Base-by-base conservation (phyloP, 2,797 vertebrate species). In the Muraenolepis orangiensis region DNA sequence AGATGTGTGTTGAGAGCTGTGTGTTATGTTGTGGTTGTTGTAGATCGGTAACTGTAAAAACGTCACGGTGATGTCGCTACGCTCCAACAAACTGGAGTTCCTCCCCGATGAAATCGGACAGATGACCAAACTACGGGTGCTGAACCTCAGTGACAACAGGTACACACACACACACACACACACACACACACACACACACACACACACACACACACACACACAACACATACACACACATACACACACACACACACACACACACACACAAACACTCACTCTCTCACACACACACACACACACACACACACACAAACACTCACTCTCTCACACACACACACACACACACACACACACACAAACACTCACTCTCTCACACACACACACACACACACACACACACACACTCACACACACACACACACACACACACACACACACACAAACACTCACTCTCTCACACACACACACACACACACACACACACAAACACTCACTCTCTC, bases 31-130 rank as follows among this genome's bases (percentile, higher is more conserved):
- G 80, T 70, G n/a, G n/a, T n/a, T 76, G 83, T 87, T 79, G 0
- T 82, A 99, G 98, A 98, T 99, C n/a, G 98, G 98, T 77, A 99
- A 96, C 91, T 99, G 98, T 89, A 97, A 94, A 87, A 98, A 98
- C 0, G 95, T 99, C 76, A 99, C 97, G 0, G 98, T 99, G 71
- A 99, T 99, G 98, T 99, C 98, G 61, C 93, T 99, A 76, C 96
- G 98, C 72, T 98, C 98, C 66, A 99, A 99, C 91, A 99, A 99
- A 64, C 93, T 99, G 76, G 98, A 99, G 90, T 98, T 98, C 81
- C 96, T 99, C 66, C 98, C 98, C 13, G 98, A 99, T 79, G 98
- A 99, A 86, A 99, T 99, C 40, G 98, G 98, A 83, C 98, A 99
- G 90, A 99, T 99, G 97, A 97, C 97, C 90, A 98, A 98, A 89